phyloP scores from a whole-genome alignment of 35 echinoderm and acorn worm genomes.

The Patiria miniata region DNA sequence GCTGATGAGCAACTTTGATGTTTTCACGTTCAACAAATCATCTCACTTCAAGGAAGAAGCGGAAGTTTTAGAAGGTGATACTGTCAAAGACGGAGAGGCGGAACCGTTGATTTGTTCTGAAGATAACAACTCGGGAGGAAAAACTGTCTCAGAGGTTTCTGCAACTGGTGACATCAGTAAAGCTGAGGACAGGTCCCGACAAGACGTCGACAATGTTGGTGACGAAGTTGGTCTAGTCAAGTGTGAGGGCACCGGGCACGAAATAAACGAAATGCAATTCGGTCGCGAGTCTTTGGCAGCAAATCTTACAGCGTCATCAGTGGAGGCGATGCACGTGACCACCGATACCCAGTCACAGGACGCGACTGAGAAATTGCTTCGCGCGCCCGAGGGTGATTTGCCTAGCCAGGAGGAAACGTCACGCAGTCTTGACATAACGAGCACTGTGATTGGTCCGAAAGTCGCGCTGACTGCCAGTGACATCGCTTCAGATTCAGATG shows the following conservation, averaged over 20 bases:
- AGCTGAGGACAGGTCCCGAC: too few relatives aligned
- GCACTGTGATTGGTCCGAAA: slow-evolving; percentile 6
- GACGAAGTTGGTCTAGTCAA: too few relatives aligned
- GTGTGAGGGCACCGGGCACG: too few relatives aligned
- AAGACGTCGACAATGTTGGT: too few relatives aligned
- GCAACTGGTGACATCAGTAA: too few relatives aligned
- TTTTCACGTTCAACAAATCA: not conserved
- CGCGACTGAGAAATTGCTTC: not conserved
- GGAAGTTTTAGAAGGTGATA: too few relatives aligned
- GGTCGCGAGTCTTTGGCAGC: not conserved
- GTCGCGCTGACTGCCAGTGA: not conserved
- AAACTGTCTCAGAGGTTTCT: too few relatives aligned
- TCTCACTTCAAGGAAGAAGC: too few relatives aligned
- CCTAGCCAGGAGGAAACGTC: not conserved
- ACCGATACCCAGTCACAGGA: not conserved
- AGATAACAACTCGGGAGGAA: too few relatives aligned
- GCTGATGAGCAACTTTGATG: not conserved
- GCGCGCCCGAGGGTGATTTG: not conserved
- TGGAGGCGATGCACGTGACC: not conserved
- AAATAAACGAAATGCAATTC: too few relatives aligned
- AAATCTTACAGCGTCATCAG: not conserved
- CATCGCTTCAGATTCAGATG: slow-evolving; percentile 17
- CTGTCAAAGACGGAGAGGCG: too few relatives aligned
- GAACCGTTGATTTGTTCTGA: too few relatives aligned
- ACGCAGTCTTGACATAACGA: not conserved